These are phyloP conservation scores for Anser brachyrhynchus DNA, from an alignment of 2,113 vertebrate genomes.

Conservation along the genomic window DNA sequence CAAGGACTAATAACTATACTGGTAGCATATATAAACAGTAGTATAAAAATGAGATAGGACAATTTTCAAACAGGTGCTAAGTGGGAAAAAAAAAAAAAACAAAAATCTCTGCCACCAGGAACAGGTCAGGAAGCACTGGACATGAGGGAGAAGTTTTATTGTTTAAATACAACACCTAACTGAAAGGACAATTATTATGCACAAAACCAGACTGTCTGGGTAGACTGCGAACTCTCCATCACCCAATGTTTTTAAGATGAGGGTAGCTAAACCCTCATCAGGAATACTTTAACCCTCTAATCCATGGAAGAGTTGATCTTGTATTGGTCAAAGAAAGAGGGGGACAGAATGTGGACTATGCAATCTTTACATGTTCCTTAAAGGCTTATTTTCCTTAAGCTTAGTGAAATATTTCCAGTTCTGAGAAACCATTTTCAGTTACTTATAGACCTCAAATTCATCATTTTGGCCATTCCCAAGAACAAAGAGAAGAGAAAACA, in stretches of 20 bases:
- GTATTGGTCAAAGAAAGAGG: neutral
- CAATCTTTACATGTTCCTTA: neutral
- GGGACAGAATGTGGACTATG: neutral
- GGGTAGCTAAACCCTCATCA: neutral
- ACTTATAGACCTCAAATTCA: neutral
- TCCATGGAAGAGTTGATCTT: neutral
- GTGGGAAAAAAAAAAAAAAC: neutral
- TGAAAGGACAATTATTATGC: neutral
- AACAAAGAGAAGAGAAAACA: neutral
- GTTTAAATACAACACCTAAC: neutral
- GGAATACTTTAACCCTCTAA: neutral
- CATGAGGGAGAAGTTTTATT: neutral
- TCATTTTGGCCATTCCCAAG: neutral
- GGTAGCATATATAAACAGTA: neutral
- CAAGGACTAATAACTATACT: neutral
- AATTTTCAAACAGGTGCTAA: neutral
- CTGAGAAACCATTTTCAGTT: neutral
- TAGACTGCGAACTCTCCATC: neutral
- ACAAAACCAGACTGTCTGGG: neutral
- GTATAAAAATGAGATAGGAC: too few relatives aligned
- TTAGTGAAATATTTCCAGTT: neutral
- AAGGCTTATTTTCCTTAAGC: neutral
- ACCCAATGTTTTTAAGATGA: neutral
- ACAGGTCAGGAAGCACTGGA: neutral
- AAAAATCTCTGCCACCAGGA: neutral